Conservation (phyloP, 2,888 invertebrate genomes). For the Acronicta psi region DNA sequence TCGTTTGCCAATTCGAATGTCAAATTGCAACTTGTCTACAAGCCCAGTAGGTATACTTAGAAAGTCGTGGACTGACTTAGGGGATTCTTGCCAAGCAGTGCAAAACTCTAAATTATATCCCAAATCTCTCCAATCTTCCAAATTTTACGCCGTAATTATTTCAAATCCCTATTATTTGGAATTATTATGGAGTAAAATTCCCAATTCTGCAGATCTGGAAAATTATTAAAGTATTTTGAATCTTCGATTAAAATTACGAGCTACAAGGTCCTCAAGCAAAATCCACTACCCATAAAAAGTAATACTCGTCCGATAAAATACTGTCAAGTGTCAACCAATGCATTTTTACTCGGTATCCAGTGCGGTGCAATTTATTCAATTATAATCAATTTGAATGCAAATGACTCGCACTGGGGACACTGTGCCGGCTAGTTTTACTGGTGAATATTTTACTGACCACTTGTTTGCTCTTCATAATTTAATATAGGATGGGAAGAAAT, state of each 20-base stretch:
- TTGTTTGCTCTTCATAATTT: slow-evolving; percentile 57
- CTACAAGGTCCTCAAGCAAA: slow-evolving; percentile 2
- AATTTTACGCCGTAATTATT: too few relatives aligned
- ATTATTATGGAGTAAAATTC: too few relatives aligned
- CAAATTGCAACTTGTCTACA: too few relatives aligned
- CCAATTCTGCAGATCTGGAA: too few relatives aligned
- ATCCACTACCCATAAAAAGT: slow-evolving; percentile 19
- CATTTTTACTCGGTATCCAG: slow-evolving; percentile 36
- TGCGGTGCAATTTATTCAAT: slow-evolving; percentile 29
- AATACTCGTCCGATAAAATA: slow-evolving; percentile 35
- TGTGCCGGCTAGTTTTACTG: slow-evolving; percentile 37
- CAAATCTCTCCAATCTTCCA: too few relatives aligned
- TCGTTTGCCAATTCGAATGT: too few relatives aligned
- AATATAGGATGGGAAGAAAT: slow-evolving; percentile 42
- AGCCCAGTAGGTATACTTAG: too few relatives aligned
- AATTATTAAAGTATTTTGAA: too few relatives aligned
- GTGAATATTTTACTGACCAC: slow-evolving; percentile 49
- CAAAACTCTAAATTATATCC: too few relatives aligned
- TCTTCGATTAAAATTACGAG: not conserved
- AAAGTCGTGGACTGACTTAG: too few relatives aligned
- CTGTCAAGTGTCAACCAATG: slow-evolving; percentile 45
- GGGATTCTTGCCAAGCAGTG: too few relatives aligned
- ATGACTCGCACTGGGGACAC: slow-evolving; percentile 30
- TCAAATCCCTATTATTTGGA: too few relatives aligned
- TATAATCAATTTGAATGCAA: slow-evolving; percentile 58